Conservation (phyloP, 2,888 invertebrate genomes). For the Eilema caniola region DNA sequence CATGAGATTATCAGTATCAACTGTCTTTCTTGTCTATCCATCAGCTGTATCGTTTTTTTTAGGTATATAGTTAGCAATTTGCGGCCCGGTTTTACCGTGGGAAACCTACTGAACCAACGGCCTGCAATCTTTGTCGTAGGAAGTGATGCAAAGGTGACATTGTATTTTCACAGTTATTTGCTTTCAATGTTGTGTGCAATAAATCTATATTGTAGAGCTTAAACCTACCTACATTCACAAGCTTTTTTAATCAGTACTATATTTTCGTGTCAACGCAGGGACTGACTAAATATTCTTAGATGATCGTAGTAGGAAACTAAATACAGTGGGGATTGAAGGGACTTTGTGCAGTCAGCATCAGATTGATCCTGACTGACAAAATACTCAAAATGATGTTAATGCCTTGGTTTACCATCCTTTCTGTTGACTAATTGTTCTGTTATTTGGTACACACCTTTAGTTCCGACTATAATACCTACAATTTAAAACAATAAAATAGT, state of each 20-base stretch:
- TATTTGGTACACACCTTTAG: too few species aligned
- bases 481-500: too few species aligned
- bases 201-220: constrained; percentile 59
- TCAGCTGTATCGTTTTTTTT: constrained; percentile 32
- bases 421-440: too few species aligned
- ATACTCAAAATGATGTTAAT: too few species aligned
- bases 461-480: too few species aligned
- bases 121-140: constrained; percentile 46
- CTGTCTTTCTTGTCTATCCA: constrained; percentile 20
- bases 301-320: constrained; percentile 7
- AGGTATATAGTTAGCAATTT: constrained; percentile 28
- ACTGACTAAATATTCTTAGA: constrained; percentile 50
- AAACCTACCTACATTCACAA: constrained; percentile 61
- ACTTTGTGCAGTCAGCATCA: neutral
- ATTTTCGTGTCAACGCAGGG: constrained; percentile 49
- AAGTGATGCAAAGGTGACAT: constrained; percentile 61
- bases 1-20: neutral
- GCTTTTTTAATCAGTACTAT: constrained; percentile 61
- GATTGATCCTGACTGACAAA: too few species aligned
- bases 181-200: constrained; percentile 56
- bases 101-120: constrained; percentile 50
- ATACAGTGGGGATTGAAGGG: neutral
- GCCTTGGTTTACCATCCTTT: too few species aligned
- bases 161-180: constrained; percentile 54
- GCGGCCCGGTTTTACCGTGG: constrained; percentile 50